phyloP scores from a whole-genome alignment of 2,113 vertebrate species.

The Callionymus lyra region DNA sequence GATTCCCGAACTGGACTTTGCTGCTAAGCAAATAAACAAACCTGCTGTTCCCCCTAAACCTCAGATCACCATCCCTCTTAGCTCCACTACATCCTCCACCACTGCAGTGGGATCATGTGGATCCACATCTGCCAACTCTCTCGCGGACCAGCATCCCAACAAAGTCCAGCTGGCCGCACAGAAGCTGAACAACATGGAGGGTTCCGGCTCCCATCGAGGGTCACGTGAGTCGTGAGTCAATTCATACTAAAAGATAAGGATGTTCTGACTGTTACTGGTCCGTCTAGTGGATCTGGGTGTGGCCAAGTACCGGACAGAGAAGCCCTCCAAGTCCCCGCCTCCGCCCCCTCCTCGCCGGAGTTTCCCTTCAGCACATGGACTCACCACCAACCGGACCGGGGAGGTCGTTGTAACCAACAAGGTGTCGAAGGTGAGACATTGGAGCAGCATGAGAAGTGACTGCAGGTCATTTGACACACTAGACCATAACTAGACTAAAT shows the following conservation, averaged over 20 bases:
- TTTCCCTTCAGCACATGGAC: conserved; percentile 86
- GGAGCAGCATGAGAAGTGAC: background rate
- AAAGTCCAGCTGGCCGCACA: conserved; percentile 73
- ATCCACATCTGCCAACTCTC: conserved; percentile 54
- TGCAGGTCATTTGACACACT: too few species aligned
- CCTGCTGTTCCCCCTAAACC: conserved; percentile 60
- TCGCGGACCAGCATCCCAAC: conserved; percentile 76
- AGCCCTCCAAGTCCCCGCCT: conserved; percentile 89
- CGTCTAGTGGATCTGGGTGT: conserved; percentile 80
- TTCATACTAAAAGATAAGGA: too few species aligned
- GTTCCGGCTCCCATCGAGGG: conserved; percentile 71
- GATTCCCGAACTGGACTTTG: conserved; percentile 92
- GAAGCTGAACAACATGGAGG: conserved; percentile 78
- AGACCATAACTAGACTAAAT: too few species aligned
- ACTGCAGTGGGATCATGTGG: conserved; percentile 19
- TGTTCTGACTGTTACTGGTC: background rate
- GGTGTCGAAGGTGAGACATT: conserved; percentile 56
- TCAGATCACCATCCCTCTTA: conserved; percentile 59
- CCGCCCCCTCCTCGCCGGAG: conserved; percentile 87
- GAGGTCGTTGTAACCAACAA: conserved; percentile 85
- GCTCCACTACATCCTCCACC: conserved; percentile 53
- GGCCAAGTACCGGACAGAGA: conserved; percentile 83
- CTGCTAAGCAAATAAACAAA: conserved; percentile 79
- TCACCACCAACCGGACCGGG: conserved; percentile 83
- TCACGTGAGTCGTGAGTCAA: conserved; percentile 66